Base-by-base conservation (phyloP, 1,140 invertebrate genomes). In the Marisa cornuarietis region DNA sequence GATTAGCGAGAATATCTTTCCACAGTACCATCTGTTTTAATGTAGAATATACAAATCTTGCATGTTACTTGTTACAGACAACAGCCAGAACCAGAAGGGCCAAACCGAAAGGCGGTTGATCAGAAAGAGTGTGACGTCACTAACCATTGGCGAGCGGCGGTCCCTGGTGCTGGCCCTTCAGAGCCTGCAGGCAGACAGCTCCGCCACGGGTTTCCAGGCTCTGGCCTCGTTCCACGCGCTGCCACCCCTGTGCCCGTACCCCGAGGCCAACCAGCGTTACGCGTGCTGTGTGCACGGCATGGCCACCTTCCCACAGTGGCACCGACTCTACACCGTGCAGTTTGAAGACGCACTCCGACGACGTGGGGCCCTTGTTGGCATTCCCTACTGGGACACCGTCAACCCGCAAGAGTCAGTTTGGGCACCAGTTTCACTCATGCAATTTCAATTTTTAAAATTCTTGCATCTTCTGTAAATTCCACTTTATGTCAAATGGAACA, bases 281-380 rank as follows among this genome's bases (percentile, higher is more conserved):
- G 83, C 82, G 18, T 85, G 83, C 80, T 85, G 82, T 65, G 49
- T 82, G 54, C 82, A 83, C 71, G 83, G 83, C 20, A 82, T 79
- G 83, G 78, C 83, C 49, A 83, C 82, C 20, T 85, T 85, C 73
- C 83, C 82, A 1, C 83, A 83, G 62, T 85, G 83, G 83, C 83
- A 85, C 76, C 69, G 83, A 65, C 78, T 85, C 18, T 83, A 83
- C 76, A 81, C 80, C 49, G 75, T 83, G 24, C 83, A 84, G 74
- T 66, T 84, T 63, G 81, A 84, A 73, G 80, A 84, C 63, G 83
- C 83, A 20, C 81, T 84, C 31, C 31, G 76, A 42, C 63, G 81
- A 9, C 83, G 79, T 58, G 83, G 83, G 13, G 76, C 80, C 13
- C 78, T 58, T 1, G 71, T 80, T 22, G 82, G 83, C 54, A 75